Conservation (phyloP, 2,888 invertebrate species). For the Drosophila picticornis region DNA sequence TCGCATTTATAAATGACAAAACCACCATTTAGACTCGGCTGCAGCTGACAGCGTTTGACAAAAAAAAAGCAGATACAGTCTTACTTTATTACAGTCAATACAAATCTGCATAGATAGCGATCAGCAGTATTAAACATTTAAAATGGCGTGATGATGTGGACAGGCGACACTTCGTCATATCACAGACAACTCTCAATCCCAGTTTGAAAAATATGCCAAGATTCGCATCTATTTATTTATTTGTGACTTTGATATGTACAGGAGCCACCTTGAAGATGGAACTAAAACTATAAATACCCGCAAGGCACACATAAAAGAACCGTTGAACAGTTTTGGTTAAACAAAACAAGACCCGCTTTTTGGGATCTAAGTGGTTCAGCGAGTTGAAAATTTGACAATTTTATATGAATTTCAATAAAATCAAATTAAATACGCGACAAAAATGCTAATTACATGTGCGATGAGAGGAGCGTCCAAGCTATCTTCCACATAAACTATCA, state of each 20-base stretch:
- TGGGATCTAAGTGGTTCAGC: constrained; percentile 72
- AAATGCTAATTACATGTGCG: constrained; percentile 69
- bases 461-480: constrained; percentile 30
- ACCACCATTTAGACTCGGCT: not conserved
- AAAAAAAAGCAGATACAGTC: constrained; percentile 35
- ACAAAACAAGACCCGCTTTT: constrained; percentile 40
- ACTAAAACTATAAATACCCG: constrained; percentile 48
- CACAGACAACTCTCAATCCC: constrained; percentile 8
- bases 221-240: not conserved
- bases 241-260: constrained; percentile 36
- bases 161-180: constrained; percentile 62
- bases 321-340: constrained; percentile 40
- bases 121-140: constrained; percentile 64
- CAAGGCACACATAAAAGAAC: constrained; percentile 18
- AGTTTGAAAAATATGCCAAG: not conserved
- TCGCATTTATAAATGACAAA: constrained; percentile 10
- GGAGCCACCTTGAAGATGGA: constrained; percentile 9
- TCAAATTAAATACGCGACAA: constrained; percentile 78
- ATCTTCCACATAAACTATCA: constrained; percentile 58
- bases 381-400: constrained; percentile 72
- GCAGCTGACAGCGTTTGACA: constrained; percentile 14
- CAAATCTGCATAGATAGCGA: constrained; percentile 64
- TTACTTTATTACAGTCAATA: constrained; percentile 40
- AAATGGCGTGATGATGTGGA: constrained; percentile 61
- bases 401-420: constrained; percentile 78